A percentile compares a stretch with the other conserved stretches of the same genome.
phyloP scores from a whole-genome alignment of 2,888 invertebrate species.

The Coelopa pilipes region DNA sequence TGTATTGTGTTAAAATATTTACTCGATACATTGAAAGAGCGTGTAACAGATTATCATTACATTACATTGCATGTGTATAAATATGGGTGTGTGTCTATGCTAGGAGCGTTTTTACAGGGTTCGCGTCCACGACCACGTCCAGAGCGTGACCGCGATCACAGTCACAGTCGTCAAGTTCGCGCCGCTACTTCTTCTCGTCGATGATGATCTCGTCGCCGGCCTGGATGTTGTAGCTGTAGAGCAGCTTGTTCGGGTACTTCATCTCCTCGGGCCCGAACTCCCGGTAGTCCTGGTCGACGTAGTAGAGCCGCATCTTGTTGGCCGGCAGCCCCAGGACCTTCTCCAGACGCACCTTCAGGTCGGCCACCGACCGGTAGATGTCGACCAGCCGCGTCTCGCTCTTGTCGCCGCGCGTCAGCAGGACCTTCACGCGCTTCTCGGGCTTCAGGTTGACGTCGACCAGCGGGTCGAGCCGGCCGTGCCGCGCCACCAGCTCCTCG shows the following conservation, averaged over 20 bases:
- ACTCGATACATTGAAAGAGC: not conserved
- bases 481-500: slow-evolving; percentile 84
- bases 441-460: slow-evolving; percentile 88
- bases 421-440: slow-evolving; percentile 87
- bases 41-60: slow-evolving; percentile 16
- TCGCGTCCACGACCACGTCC: not conserved
- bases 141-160: not conserved
- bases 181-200: slow-evolving; percentile 74
- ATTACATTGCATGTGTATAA: slow-evolving; percentile 24
- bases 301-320: slow-evolving; percentile 87
- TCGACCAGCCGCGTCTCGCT: slow-evolving; percentile 81
- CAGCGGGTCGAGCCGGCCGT: slow-evolving; percentile 90
- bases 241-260: slow-evolving; percentile 86
- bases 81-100: slow-evolving; percentile 20
- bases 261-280: slow-evolving; percentile 87
- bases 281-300: slow-evolving; percentile 83
- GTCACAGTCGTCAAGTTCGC: not conserved
- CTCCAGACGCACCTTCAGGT: slow-evolving; percentile 83
- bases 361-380: slow-evolving; percentile 82
- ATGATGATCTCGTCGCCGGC: slow-evolving; percentile 92
- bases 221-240: slow-evolving; percentile 90
- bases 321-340: slow-evolving; percentile 83
- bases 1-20: slow-evolving; percentile 6
- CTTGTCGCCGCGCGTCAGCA: slow-evolving; percentile 81
- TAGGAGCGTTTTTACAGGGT: slow-evolving; percentile 5